These are phyloP conservation scores for Phorcus lineatus DNA, from an alignment of 2,888 invertebrate species.

Conservation along the genomic window DNA sequence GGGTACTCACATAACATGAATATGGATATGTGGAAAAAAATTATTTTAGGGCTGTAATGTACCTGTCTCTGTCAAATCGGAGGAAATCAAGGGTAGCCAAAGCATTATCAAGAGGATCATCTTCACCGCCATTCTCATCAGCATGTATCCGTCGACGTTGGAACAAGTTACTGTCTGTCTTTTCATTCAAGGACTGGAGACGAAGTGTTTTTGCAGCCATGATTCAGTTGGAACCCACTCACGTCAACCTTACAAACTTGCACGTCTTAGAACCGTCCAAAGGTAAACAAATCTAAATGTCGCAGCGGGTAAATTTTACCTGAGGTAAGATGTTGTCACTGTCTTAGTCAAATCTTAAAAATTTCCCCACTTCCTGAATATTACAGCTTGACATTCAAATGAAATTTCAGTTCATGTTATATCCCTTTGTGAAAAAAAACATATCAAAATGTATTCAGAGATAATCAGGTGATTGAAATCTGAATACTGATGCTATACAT, in stretches of 20 bases:
- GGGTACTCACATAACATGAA: too few relatives aligned
- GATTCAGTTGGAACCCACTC: neutral
- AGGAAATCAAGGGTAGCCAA: conserved; percentile 9
- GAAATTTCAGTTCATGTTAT: too few relatives aligned
- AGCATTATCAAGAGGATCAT: conserved; percentile 24
- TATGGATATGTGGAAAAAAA: neutral
- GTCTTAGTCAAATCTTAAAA: neutral
- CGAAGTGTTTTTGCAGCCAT: conserved; percentile 35
- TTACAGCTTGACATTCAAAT: too few relatives aligned
- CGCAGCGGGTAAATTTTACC: neutral
- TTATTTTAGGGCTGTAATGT: neutral
- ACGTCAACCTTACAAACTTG: neutral
- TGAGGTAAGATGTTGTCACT: neutral
- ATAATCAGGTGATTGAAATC: too few relatives aligned
- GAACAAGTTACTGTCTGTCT: conserved; percentile 63
- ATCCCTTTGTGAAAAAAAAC: too few relatives aligned
- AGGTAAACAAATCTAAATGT: neutral
- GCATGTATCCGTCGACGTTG: conserved; percentile 59
- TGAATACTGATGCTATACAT: too few relatives aligned
- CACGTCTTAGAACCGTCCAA: neutral
- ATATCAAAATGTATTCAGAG: too few relatives aligned
- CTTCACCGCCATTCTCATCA: conserved; percentile 37
- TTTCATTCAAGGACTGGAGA: conserved; percentile 61
- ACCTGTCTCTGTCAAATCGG: neutral
- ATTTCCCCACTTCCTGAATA: too few relatives aligned